These are phyloP conservation scores for Schizothorax lantsangensis DNA, from an alignment of 2,797 vertebrate species.

Conservation along the genomic window DNA sequence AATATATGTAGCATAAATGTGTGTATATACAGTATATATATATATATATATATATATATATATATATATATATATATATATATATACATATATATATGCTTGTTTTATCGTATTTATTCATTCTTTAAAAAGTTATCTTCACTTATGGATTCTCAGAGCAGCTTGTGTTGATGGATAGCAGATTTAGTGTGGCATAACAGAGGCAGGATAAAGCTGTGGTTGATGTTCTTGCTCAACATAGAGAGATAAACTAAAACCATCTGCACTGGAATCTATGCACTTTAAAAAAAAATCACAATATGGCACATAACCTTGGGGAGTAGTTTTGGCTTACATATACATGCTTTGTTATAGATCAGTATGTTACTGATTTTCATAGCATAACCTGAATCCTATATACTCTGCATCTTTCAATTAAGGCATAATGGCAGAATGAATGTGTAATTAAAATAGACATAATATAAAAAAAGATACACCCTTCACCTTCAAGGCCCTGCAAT, in stretches of 20 bases:
- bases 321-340: constrained; percentile 9
- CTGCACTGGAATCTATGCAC: constrained; percentile 1
- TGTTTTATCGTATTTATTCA: not conserved
- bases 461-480: not conserved
- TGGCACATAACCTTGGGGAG: not conserved
- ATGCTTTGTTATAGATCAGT: not conserved
- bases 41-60: no score
- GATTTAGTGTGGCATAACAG: not conserved
- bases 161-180: not conserved
- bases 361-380: not conserved
- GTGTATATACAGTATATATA: no score
- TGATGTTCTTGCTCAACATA: constrained; percentile 18
- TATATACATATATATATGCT: no score
- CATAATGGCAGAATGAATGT: not conserved
- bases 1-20: no score
- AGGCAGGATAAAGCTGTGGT: not conserved
- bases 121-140: constrained; percentile 30
- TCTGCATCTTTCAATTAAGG: not conserved
- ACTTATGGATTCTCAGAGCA: not conserved
- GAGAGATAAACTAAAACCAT: constrained; percentile 23
- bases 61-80: no score
- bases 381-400: not conserved
- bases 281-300: not conserved
- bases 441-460: not conserved
- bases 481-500: not conserved